phyloP scores from a whole-genome alignment of 2,888 invertebrate genomes.

The Brassicogethes aeneus region DNA sequence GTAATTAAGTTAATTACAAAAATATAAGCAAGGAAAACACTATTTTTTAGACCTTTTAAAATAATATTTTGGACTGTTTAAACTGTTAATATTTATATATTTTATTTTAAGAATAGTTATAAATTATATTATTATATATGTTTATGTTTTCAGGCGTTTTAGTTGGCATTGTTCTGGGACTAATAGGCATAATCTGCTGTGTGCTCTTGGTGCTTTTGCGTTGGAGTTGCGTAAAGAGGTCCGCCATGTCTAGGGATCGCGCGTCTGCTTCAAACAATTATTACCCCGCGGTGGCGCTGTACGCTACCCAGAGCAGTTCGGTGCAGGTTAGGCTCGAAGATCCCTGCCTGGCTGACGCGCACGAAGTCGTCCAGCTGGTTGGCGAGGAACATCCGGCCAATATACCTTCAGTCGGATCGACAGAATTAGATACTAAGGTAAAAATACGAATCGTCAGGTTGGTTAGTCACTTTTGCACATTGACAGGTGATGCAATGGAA shows the following conservation, averaged over 20 bases:
- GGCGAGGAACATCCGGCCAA: slow-evolving; percentile 32
- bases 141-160: slow-evolving; percentile 44
- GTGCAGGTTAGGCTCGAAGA: slow-evolving; percentile 29
- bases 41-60: no score
- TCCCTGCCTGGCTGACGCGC: slow-evolving; percentile 30
- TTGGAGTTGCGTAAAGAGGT: slow-evolving; percentile 33
- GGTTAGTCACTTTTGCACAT: no score
- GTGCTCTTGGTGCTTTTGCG: slow-evolving; percentile 43
- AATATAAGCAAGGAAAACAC: no score
- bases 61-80: neutral
- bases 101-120: no score
- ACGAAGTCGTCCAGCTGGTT: slow-evolving; percentile 34
- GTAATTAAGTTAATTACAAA: no score
- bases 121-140: no score
- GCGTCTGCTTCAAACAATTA: slow-evolving; percentile 26
- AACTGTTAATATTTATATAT: neutral
- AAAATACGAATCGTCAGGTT: no score
- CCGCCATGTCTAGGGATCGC: slow-evolving; percentile 24
- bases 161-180: slow-evolving; percentile 41
- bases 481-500: no score
- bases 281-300: slow-evolving; percentile 27
- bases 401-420: slow-evolving; percentile 25
- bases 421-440: slow-evolving; percentile 51
- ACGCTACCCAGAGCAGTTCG: slow-evolving; percentile 24
- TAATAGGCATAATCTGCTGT: slow-evolving; percentile 40